Conservation (phyloP, 1,140 invertebrate genomes). For the Calliphora vicina region DNA sequence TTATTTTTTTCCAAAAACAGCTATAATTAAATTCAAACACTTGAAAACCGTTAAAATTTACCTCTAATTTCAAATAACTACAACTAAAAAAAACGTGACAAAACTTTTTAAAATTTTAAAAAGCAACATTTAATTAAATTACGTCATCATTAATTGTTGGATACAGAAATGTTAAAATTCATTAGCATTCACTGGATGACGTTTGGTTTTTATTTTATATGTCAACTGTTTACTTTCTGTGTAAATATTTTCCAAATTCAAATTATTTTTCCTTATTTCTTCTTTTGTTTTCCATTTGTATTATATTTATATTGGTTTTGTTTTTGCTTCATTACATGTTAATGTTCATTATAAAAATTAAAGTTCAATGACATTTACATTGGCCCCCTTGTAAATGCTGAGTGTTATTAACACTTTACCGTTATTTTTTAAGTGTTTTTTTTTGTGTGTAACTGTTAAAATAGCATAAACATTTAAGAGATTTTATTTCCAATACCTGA, state of each 20-base stretch:
- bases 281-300: not conserved
- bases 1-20: not conserved
- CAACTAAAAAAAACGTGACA: not conserved
- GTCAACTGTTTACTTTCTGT: not conserved
- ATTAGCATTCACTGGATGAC: not conserved
- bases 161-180: no score
- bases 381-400: not conserved
- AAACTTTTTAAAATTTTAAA: not conserved
- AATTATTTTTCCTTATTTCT: not conserved
- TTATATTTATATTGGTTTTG: no score
- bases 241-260: not conserved
- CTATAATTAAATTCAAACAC: not conserved
- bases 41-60: not conserved
- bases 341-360: not conserved
- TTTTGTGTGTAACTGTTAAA: not conserved
- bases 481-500: not conserved
- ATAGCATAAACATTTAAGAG: not conserved
- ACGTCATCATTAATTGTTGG: slow-evolving; percentile 1
- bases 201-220: not conserved
- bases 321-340: not conserved
- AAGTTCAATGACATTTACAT: not conserved
- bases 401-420: not conserved
- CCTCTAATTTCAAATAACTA: not conserved
- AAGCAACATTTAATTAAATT: not conserved
- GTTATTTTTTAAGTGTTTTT: not conserved